These are phyloP conservation scores for Ciconia boyciana DNA, from an alignment of 2,113 vertebrate species.

Conservation along the genomic window DNA sequence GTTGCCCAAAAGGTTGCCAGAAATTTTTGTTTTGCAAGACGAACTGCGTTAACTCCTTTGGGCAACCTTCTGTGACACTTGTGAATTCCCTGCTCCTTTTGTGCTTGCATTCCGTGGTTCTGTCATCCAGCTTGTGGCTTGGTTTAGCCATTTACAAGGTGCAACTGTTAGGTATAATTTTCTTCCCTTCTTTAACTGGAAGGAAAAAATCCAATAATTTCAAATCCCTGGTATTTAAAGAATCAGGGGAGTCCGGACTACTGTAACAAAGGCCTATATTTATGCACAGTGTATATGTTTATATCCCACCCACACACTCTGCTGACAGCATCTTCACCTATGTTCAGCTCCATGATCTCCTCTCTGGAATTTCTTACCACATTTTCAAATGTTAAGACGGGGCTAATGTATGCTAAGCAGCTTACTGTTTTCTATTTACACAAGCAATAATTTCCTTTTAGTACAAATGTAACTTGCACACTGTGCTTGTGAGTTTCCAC, in stretches of 20 bases:
- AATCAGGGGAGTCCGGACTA: not conserved
- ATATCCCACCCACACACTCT: not conserved
- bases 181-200: not conserved
- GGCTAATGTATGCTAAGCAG: not conserved
- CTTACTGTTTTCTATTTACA: not conserved
- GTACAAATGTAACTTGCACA: not conserved
- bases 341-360: not conserved
- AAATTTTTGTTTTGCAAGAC: not conserved
- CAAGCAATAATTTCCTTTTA: not conserved
- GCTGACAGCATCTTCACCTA: not conserved
- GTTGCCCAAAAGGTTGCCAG: not conserved
- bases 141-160: not conserved
- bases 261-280: not conserved
- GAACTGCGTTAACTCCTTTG: not conserved
- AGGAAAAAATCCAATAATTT: not conserved
- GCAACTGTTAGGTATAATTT: not conserved
- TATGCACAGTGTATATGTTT: not conserved
- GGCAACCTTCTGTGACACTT: not conserved
- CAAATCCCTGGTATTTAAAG: not conserved
- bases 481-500: not conserved
- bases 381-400: constrained; percentile 10
- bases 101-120: not conserved
- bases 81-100: not conserved
- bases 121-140: not conserved
- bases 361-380: not conserved